Evolutionary conservation across 2,888 invertebrate species (phyloP).

Genomic region (Euproctis similis): DNA sequence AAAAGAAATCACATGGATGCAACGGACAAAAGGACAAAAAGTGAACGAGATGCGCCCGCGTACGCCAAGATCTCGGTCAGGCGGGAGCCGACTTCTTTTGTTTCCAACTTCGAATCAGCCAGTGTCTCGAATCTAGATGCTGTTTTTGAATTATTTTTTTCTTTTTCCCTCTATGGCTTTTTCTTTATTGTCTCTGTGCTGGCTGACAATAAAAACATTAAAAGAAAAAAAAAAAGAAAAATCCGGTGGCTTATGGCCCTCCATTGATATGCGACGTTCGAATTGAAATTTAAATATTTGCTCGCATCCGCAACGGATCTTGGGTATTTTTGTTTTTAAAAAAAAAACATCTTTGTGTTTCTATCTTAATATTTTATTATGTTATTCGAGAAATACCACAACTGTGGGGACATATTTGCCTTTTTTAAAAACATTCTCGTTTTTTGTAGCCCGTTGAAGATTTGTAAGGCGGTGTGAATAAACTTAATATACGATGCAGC

Average conservation of each 20-base stretch:
- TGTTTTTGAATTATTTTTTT: constrained; percentile 59
- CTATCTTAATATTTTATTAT: constrained; percentile 66
- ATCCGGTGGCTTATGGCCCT: constrained; percentile 74
- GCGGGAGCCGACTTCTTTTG: constrained; percentile 71
- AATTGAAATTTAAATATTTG: constrained; percentile 76
- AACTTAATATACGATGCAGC: too few species aligned
- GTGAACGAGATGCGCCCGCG: constrained; percentile 61
- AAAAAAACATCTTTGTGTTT: constrained; percentile 55
- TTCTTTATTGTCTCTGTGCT: constrained; percentile 72
- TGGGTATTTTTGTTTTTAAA: constrained; percentile 59
- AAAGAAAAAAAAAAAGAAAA: constrained; percentile 59
- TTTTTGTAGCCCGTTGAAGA: constrained; percentile 19
- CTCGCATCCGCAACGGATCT: constrained; percentile 64
- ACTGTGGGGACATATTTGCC: constrained; percentile 13
- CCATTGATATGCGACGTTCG: constrained; percentile 75
- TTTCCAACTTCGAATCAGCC: constrained; percentile 72
- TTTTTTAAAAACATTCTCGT: constrained; percentile 13
- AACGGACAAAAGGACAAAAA: constrained; percentile 48
- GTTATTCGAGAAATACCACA: constrained; percentile 36
- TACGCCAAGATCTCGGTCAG: constrained; percentile 74
- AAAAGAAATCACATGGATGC: constrained; percentile 68
- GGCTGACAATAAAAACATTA: constrained; percentile 57
- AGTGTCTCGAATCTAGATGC: constrained; percentile 74
- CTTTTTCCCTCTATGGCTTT: constrained; percentile 57
- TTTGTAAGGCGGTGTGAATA: too few species aligned